These are phyloP conservation scores for Ormyrus nitidulus DNA, from an alignment of 2,888 invertebrate genomes.

Conservation along the genomic window DNA sequence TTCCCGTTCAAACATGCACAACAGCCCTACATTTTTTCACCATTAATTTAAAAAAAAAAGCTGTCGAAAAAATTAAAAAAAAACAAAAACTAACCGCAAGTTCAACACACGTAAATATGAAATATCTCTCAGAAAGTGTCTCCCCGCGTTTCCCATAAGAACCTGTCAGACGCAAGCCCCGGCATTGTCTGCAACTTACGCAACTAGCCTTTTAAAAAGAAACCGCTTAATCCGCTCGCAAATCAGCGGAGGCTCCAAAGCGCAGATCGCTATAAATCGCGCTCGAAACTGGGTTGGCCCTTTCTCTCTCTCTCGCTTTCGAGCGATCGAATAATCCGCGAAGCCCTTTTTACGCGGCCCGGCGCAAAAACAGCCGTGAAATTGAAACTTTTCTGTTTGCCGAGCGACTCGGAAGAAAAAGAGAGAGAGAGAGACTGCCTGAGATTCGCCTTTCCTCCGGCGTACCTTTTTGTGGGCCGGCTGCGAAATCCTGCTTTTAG, in stretches of 20 bases:
- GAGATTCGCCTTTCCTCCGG: neutral
- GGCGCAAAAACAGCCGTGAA: constrained; percentile 9
- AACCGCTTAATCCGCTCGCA: constrained; percentile 15
- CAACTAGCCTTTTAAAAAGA: no score
- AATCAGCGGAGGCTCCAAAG: neutral
- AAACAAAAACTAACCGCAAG: no score
- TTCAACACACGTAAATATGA: no score
- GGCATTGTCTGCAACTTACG: no score
- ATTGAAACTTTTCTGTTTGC: constrained; percentile 10
- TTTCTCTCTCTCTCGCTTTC: neutral
- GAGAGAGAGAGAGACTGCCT: neutral
- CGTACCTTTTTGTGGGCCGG: neutral
- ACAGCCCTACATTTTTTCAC: no score
- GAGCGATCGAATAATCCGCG: constrained; percentile 9
- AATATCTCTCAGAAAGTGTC: no score
- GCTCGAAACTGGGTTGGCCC: neutral
- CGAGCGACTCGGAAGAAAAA: neutral
- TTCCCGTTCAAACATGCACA: no score
- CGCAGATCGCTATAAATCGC: neutral
- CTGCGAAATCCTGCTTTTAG: neutral
- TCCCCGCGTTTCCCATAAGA: no score
- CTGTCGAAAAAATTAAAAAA: no score
- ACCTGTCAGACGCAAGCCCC: no score
- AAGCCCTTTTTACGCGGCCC: neutral
- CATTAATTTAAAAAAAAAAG: no score